Percentiles rank a stretch among this genome's conserved stretches.
Conservation (phyloP, 2,113 vertebrate species). For the Solenodon paradoxus region DNA sequence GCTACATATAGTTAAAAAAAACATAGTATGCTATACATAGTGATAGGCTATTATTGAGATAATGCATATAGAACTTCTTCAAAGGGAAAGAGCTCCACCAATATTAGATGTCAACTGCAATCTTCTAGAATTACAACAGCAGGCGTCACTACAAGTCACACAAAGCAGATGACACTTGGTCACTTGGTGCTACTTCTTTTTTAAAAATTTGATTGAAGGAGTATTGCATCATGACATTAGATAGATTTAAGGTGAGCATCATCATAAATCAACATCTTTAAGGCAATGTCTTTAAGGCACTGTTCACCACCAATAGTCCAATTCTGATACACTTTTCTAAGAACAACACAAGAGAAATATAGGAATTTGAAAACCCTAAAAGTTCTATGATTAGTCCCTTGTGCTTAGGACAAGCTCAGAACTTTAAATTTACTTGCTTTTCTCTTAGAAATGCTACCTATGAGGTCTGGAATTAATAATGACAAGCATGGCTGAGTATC, state of each 20-base stretch:
- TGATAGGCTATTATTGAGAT: neutral
- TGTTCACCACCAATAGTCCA: no score
- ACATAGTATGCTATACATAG: no score
- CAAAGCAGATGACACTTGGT: neutral
- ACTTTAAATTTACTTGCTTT: neutral
- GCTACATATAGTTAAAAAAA: no score
- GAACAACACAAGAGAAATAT: neutral
- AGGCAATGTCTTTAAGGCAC: no score
- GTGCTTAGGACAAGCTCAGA: neutral
- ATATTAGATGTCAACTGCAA: neutral
- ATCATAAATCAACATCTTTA: no score
- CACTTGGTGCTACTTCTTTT: no score
- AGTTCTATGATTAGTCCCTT: neutral
- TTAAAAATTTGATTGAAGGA: no score
- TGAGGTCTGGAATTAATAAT: neutral
- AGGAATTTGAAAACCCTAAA: neutral
- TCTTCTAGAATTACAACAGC: no score
- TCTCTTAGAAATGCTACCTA: neutral
- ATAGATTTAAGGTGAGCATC: no score
- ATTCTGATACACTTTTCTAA: no score
- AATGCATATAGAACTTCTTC: neutral
- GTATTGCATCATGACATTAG: no score
- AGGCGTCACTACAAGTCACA: neutral
- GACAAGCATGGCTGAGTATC: neutral
- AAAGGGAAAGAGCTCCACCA: neutral